Conservation (phyloP, 2,797 vertebrate species). For the Poliocrania exsul region DNA sequence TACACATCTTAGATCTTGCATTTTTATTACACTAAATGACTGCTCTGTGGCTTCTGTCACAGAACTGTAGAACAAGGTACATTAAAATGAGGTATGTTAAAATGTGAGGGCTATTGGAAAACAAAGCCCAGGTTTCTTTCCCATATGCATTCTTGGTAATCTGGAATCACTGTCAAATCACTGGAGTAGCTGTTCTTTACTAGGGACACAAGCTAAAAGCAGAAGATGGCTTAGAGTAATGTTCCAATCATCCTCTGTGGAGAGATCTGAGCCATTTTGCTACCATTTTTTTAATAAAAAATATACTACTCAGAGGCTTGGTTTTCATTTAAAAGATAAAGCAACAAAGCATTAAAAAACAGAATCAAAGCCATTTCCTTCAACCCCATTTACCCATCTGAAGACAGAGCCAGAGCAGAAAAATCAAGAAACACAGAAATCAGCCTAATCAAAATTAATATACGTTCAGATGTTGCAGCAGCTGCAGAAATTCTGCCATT, state of each 20-base stretch:
- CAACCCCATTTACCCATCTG: background rate
- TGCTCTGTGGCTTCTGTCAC: background rate
- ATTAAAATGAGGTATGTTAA: background rate
- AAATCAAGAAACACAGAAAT: conserved; percentile 6
- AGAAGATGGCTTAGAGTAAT: background rate
- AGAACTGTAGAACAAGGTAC: background rate
- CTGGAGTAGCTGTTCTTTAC: background rate
- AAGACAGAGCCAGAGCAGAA: background rate
- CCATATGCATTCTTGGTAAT: background rate
- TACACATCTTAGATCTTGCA: background rate
- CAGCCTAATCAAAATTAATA: background rate
- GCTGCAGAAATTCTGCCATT: background rate
- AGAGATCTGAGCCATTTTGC: background rate
- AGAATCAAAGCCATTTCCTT: background rate
- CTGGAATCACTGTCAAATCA: background rate
- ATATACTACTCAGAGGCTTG: background rate
- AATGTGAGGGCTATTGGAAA: background rate
- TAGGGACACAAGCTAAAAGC: background rate
- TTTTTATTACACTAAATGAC: conserved; percentile 19
- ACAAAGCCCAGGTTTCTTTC: background rate
- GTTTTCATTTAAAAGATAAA: background rate
- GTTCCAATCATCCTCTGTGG: background rate
- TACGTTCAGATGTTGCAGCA: background rate
- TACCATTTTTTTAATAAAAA: background rate
- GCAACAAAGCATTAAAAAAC: background rate